Base-by-base conservation (phyloP, 2,113 vertebrate species). In the Pelodiscus sinensis region DNA sequence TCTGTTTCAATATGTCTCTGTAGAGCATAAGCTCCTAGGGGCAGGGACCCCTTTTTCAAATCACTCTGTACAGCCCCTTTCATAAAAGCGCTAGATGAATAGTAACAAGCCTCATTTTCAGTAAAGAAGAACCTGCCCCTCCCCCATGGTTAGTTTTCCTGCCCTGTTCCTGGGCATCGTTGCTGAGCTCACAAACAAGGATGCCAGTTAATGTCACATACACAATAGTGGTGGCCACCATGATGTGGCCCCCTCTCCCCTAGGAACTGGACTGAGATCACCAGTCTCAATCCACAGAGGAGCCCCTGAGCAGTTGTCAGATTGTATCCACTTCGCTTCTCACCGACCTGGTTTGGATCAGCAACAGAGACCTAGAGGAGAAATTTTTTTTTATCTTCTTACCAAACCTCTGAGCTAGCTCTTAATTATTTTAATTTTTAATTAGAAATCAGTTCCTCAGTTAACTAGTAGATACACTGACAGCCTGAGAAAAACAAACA, bases 311-410 rank as follows among this genome's bases (percentile, higher is more conserved):
- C 18, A 21, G n/a, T n/a, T 71, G 31, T 10, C 65, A 19, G n/a
- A 21, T 21, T 24, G 73, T 77, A 44, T 25, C 24, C 3, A 25
- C 73, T 75, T 50, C 73, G 13, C 38, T 50, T 77, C 35, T 38
- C 25, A 13, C 22, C 62, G 44, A 84, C 29, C 16, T 88, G 35
- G 55, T 16, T 2, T 55, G 52, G n/a, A 77, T 81, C 62, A 87
- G n/a, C 18, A 68, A 1, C 2, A 56, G 14, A 88, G 88, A 80
- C 58, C 52, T 86, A 78, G 29, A 90, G 27, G 35, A 9, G 80
- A 71, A 95, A 88, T 35, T 58, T 78, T 77, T 92, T 55, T 92
- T 55, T 92, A 60, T 88, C n/a, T 91, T 75, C 50, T 60, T 75
- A 78, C 65, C 6, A 54, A 86, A 84, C 54, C 6, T 44, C 85